Base-by-base conservation (phyloP, 2,113 vertebrate species). In the Osmerus mordax region DNA sequence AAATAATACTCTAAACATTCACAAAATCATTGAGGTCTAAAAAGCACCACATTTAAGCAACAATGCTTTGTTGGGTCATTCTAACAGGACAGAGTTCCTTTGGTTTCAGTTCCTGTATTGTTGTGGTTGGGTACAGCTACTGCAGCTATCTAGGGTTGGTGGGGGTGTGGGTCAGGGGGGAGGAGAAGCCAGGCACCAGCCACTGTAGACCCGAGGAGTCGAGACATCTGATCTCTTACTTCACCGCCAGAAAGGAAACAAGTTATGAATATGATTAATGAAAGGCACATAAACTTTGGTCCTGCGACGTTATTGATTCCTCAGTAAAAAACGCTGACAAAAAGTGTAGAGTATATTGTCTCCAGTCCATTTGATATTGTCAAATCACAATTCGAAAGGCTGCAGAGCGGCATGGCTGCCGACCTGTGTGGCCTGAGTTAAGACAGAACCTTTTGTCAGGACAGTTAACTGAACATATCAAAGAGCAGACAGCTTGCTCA, bases 231-330 rank as follows among this genome's bases (percentile, higher is more conserved):
- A 60, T 11, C 58, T 60, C 58, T 4, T 60, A 47, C 21, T 60
- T 23, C 58, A 60, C 9, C 58, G 13, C 19, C 76, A 73, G 71
- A 74, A 90, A 23, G 65, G 85, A 88, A 83, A 81, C 84, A 72
- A 60, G 61, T 80, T 8, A 85, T 80, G 84, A 79, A 77, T 74
- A 86, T 81, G 84, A 88, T 82, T 87, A 90, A 67, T 82, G 75
- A 94, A 87, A 95, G 94, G 94, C 93, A 95, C 93, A 91, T 93
- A 88, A 92, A 92, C 92, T 95, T 95, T 94, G 93, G 93, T 94
- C 91, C 90, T 84, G 71, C 89, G 64, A 91, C 91, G 89, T 89
- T 73, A 71, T 81, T 90, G 78, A 85, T 68, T 78, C 73, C 83
- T 79, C 74, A 81, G 72, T 83, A 88, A 73, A 88, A 90, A 89